These are phyloP conservation scores for Paramormyrops kingsleyae DNA, from an alignment of 2,113 vertebrate genomes.

Conservation along the genomic window DNA sequence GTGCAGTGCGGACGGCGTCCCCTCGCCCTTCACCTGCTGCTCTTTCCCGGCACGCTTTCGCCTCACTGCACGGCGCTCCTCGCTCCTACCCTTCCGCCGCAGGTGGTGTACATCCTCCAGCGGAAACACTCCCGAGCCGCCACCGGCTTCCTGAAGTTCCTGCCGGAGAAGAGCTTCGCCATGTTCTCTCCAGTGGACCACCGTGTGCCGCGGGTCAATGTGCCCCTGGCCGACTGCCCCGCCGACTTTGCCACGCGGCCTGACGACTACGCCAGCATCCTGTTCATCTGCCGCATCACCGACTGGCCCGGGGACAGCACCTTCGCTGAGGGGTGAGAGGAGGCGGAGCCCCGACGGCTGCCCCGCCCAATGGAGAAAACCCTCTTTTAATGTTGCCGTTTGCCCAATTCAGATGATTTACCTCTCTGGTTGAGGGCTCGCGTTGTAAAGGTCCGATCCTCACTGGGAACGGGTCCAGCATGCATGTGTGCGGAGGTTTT, in stretches of 20 bases:
- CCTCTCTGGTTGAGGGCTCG: neutral
- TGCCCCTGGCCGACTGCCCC: slow-evolving; percentile 81
- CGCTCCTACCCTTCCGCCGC: slow-evolving; percentile 15
- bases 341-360: neutral
- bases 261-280: slow-evolving; percentile 68
- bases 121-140: slow-evolving; percentile 87
- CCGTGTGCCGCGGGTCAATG: slow-evolving; percentile 81
- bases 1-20: neutral
- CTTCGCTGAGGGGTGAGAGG: slow-evolving; percentile 84
- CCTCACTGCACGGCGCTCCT: neutral
- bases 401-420: neutral
- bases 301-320: slow-evolving; percentile 81
- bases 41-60: too few species aligned
- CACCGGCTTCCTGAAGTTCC: slow-evolving; percentile 81
- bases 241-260: slow-evolving; percentile 68
- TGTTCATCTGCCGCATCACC: slow-evolving; percentile 88
- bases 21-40: neutral
- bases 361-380: neutral
- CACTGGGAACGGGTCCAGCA: neutral
- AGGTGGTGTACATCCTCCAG: slow-evolving; percentile 93
- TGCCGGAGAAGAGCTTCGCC: slow-evolving; percentile 81
- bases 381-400: neutral
- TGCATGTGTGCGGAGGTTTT: neutral
- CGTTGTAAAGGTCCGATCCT: neutral
- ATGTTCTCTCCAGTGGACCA: slow-evolving; percentile 93